These are phyloP conservation scores for Tillus elongatus DNA, from an alignment of 2,888 invertebrate species.

Conservation along the genomic window DNA sequence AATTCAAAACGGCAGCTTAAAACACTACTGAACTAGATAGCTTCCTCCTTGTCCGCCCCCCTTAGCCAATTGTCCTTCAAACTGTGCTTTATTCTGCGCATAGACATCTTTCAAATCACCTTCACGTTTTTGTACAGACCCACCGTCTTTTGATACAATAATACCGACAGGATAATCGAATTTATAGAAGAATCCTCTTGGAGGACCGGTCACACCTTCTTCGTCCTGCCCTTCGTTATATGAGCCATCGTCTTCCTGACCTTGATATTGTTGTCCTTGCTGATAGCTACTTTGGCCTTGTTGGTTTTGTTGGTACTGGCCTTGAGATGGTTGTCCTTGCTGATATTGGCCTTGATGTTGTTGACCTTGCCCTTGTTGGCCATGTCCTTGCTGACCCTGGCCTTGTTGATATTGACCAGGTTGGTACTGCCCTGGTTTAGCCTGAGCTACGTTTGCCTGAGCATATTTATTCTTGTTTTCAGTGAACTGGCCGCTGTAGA, in stretches of 20 bases:
- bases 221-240: conserved; percentile 17
- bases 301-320: background rate
- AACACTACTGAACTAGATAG: conserved; percentile 3
- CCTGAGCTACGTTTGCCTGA: too few species aligned
- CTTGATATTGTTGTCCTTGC: conserved; percentile 6
- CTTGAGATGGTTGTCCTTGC: conserved; percentile 10
- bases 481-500: conserved; percentile 22
- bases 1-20: conserved; percentile 1
- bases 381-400: conserved; percentile 11
- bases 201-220: conserved; percentile 39
- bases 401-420: conserved; percentile 8
- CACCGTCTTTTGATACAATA: conserved; percentile 34
- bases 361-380: conserved; percentile 7
- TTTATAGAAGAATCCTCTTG: conserved; percentile 65
- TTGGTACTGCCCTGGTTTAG: conserved; percentile 14
- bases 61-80: conserved; percentile 31
- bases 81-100: conserved; percentile 31
- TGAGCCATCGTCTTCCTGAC: conserved; percentile 18
- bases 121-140: conserved; percentile 25
- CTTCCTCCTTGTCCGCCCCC: background rate
- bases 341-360: conserved; percentile 13
- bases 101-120: conserved; percentile 29
- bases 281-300: background rate
- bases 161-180: conserved; percentile 58
- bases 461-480: conserved; percentile 19